phyloP scores from a whole-genome alignment of 2,113 vertebrate genomes.

The Thunnus thynnus region DNA sequence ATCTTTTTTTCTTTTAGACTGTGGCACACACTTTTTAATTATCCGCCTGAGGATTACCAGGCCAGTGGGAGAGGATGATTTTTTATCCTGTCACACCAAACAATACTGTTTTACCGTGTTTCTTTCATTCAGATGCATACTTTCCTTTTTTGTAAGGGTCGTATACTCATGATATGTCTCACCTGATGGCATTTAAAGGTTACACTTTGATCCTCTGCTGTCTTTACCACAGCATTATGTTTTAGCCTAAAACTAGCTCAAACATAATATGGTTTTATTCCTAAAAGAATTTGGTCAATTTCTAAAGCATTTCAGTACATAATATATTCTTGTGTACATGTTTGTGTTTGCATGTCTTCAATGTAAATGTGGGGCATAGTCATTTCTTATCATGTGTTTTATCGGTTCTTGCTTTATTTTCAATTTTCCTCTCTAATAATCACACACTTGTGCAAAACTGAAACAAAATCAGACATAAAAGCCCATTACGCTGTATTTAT shows the following conservation, averaged over 20 bases:
- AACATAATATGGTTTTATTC: neutral
- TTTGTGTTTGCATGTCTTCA: slow-evolving; percentile 5
- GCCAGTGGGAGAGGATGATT: slow-evolving; percentile 77
- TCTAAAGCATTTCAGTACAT: neutral
- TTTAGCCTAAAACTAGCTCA: neutral
- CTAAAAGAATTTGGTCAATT: neutral
- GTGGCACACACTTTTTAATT: slow-evolving; percentile 86
- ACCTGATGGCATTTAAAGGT: slow-evolving; percentile 48
- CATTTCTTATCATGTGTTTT: neutral
- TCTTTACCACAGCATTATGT: slow-evolving; percentile 21
- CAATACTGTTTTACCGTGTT: slow-evolving; percentile 75
- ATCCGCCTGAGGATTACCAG: slow-evolving; percentile 84
- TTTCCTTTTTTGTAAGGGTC: slow-evolving; percentile 26
- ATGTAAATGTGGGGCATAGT: neutral
- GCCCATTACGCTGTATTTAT: slow-evolving; percentile 8
- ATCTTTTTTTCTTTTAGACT: slow-evolving; percentile 77
- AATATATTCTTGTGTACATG: neutral
- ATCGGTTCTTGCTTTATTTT: slow-evolving; percentile 8
- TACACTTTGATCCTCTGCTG: slow-evolving; percentile 29
- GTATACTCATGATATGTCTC: slow-evolving; percentile 46
- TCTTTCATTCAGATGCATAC: slow-evolving; percentile 67
- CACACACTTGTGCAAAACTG: slow-evolving; percentile 14
- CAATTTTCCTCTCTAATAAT: slow-evolving; percentile 27
- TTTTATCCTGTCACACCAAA: slow-evolving; percentile 80
- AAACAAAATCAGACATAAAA: slow-evolving; percentile 13